Evolutionary conservation across 1,140 invertebrate genomes (phyloP).

Genomic region (Drosophila virilis): DNA sequence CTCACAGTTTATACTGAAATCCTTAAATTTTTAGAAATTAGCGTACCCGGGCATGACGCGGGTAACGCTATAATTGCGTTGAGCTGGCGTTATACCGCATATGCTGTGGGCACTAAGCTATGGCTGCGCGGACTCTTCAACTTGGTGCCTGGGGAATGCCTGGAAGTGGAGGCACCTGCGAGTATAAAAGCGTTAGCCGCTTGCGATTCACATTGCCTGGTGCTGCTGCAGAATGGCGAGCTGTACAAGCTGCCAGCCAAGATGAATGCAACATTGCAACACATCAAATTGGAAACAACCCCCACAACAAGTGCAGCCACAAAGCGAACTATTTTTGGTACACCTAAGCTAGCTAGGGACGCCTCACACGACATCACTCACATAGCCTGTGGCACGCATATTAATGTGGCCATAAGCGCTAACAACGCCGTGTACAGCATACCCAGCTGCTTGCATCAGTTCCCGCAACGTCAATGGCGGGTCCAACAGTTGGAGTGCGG

Average conservation of each 20-base stretch:
- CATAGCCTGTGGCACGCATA: constrained; percentile 84
- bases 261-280: constrained; percentile 36
- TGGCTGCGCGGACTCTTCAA: constrained; percentile 51
- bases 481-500: constrained; percentile 90
- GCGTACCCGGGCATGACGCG: constrained; percentile 2
- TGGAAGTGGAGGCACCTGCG: constrained; percentile 38
- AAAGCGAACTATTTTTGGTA: constrained; percentile 68
- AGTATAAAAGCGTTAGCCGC: constrained; percentile 57
- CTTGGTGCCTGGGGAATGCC: constrained; percentile 33
- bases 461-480: constrained; percentile 84
- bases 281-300: constrained; percentile 53
- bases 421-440: constrained; percentile 86
- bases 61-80: constrained; percentile 50
- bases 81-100: constrained; percentile 70
- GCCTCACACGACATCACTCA: constrained; percentile 63
- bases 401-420: constrained; percentile 85
- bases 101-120: constrained; percentile 49
- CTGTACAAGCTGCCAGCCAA: constrained; percentile 57
- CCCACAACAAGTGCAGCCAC: constrained; percentile 24
- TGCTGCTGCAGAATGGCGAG: constrained; percentile 63
- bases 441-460: constrained; percentile 86
- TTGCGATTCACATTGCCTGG: constrained; percentile 63
- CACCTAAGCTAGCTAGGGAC: constrained; percentile 22
- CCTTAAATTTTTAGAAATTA: constrained; percentile 60
- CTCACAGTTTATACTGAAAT: constrained; percentile 40